Base-by-base conservation (phyloP, 1,140 invertebrate species). In the Popillia japonica region DNA sequence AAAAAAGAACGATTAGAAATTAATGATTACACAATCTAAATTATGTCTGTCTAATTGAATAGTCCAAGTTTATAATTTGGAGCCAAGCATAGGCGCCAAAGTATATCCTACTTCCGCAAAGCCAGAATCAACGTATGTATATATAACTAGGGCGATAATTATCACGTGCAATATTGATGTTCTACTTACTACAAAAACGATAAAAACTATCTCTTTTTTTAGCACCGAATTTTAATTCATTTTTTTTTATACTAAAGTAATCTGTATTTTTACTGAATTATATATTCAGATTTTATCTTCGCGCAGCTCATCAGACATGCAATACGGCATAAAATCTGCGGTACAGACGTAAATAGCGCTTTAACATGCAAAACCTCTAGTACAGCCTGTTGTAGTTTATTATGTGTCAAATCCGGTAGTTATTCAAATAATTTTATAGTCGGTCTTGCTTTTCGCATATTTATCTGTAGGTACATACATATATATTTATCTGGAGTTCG, bases 121-220 rank as follows among this genome's bases (percentile, higher is more conserved):
- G 17, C 11, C 48, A 55, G 48, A 55, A 55, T 55, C n/a, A 55
- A n/a, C 0, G 27, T 55, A 48, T 14, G 17, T 48, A 55, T 55
- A 17, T n/a, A 14, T 55, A 55, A 55, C 17, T 55, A 17, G 48
- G n/a, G 4, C 48, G 48, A 55, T 55, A 55, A 55, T 55, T 14
- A 55, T 55, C 48, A 55, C 14, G 48, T 55, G 14, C 17, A 55
- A 55, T 55, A 55, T 55, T 55, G 48, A 55, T 55, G 48, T 55
- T 14, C 48, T 55, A 55, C 11, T 55, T 44, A 9, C 27, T 34
- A 1, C 27, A 4, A 34, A 34, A 34, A 34, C 27, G 27, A 34
- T 34, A 34, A 34, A 34, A 34, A 34, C n/a, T 44, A 11, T 44
- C 14, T 44, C 42, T 44, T 44, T n/a, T 44, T 34, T 44, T 1